A percentile compares a stretch with the other conserved stretches of the same genome.
Conservation (phyloP, 2,888 invertebrate species). For the Lasioglossum calceatum region DNA sequence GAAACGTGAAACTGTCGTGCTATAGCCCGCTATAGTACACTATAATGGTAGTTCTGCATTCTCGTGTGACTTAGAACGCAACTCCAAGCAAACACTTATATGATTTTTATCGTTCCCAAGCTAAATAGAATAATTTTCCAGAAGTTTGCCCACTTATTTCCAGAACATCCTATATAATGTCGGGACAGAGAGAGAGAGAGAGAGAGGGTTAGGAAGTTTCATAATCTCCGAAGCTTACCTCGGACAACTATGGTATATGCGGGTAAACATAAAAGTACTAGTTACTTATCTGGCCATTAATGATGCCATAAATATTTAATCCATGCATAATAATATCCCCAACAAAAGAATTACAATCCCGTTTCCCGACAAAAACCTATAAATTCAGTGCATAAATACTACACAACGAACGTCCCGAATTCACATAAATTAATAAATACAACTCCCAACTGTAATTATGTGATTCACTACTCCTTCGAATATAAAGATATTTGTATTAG, state of each 20-base stretch:
- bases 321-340: neutral
- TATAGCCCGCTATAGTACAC: no score
- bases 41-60: neutral
- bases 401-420: neutral
- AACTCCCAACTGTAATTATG: neutral
- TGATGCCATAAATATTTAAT: neutral
- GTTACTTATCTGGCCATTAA: slow-evolving; percentile 8
- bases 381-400: neutral
- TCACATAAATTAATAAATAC: neutral
- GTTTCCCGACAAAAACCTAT: neutral
- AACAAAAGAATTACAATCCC: neutral
- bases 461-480: neutral
- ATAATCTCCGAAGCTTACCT: slow-evolving; percentile 14
- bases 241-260: neutral
- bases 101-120: neutral
- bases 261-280: neutral
- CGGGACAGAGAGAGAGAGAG: neutral
- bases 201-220: neutral
- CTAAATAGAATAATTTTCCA: neutral
- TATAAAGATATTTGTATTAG: no score
- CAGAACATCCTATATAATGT: neutral
- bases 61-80: neutral
- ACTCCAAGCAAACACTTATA: neutral
- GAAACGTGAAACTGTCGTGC: no score
- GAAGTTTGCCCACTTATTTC: neutral